phyloP scores from a whole-genome alignment of 2,797 vertebrate species.

The Glyptemys insculpta region DNA sequence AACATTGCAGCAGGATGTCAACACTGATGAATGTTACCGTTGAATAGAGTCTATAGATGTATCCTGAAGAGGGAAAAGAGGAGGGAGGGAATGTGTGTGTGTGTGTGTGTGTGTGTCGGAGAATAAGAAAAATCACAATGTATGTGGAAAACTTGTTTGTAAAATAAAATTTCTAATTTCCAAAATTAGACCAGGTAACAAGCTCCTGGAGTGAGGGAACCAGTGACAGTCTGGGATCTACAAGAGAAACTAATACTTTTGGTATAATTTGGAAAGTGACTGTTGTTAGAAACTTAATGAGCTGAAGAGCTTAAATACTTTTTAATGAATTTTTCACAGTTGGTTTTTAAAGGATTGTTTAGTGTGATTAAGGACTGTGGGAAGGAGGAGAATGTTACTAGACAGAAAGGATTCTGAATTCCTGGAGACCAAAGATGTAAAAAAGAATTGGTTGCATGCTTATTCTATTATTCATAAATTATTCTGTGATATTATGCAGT shows the following conservation, averaged over 20 bases:
- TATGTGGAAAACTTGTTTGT: background rate
- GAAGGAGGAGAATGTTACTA: background rate
- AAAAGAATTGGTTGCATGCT: slow-evolving; percentile 28
- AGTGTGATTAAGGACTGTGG: slow-evolving; percentile 46
- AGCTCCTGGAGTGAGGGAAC: background rate
- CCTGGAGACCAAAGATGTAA: slow-evolving; percentile 27
- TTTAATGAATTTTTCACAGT: slow-evolving; percentile 36
- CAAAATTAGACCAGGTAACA: slow-evolving; percentile 7
- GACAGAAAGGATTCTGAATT: background rate
- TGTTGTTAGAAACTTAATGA: slow-evolving; percentile 44
- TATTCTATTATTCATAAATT: slow-evolving; percentile 52
- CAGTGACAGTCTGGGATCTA: background rate
- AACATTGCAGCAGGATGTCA: background rate
- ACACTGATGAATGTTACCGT: background rate
- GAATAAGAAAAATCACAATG: background rate
- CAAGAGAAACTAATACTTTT: background rate
- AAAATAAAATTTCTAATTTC: background rate
- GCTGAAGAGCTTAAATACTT: slow-evolving; percentile 38
- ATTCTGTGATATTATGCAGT: background rate
- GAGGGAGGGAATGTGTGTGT: background rate
- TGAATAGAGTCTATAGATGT: background rate
- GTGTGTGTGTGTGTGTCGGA: accelerated
- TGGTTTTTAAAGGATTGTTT: slow-evolving; percentile 53
- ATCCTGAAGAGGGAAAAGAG: background rate
- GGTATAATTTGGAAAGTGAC: background rate